A percentile compares a stretch with the other conserved stretches of the same genome.
Conservation (phyloP, 2,113 vertebrate genomes). For the Marmota flaviventris region DNA sequence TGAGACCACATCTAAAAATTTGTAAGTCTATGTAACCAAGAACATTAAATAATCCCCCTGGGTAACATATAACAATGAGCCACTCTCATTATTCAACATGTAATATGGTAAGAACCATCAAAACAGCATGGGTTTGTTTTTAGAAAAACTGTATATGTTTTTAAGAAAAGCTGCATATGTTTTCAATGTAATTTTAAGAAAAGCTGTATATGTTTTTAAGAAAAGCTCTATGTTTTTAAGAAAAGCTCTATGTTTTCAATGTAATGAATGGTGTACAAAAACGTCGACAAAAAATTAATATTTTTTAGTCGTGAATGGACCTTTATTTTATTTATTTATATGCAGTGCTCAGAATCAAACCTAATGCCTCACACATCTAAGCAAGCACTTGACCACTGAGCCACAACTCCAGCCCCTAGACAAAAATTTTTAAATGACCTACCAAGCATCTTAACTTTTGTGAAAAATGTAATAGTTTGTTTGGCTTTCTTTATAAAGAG, state of each 20-base stretch:
- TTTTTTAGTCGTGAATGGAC: no score
- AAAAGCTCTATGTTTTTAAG: constrained; percentile 81
- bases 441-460: constrained; percentile 75
- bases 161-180: constrained; percentile 77
- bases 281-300: constrained; percentile 11
- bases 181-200: constrained; percentile 79
- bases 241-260: constrained; percentile 79
- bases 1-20: constrained; percentile 83
- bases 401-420: neutral
- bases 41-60: constrained; percentile 78
- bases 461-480: constrained; percentile 63
- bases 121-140: constrained; percentile 65
- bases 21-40: constrained; percentile 81
- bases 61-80: constrained; percentile 80
- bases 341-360: no score
- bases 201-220: constrained; percentile 78
- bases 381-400: no score
- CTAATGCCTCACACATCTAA: no score
- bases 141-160: constrained; percentile 74
- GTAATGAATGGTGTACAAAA: constrained; percentile 83
- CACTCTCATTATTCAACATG: constrained; percentile 80
- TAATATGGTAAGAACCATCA: constrained; percentile 74
- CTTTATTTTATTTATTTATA: no score
- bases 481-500: constrained; percentile 34
- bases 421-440: constrained; percentile 75